Evolutionary conservation across 2,888 invertebrate genomes (phyloP).

Genomic region (Cosmia pyralina): DNA sequence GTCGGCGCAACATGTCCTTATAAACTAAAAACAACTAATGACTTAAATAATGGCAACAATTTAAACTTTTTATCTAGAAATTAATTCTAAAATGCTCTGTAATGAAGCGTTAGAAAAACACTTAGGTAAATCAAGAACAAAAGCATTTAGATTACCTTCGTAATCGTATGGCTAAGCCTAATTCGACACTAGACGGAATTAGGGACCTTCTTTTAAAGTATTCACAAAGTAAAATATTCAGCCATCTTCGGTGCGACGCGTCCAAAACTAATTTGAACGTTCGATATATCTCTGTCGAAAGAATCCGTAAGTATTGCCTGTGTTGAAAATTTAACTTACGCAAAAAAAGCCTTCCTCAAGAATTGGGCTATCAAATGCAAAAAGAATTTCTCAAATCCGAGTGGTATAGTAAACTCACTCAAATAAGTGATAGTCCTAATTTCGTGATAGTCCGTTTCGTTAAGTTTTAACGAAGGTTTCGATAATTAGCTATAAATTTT

Average conservation of each 20-base stretch:
- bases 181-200: slow-evolving; percentile 24
- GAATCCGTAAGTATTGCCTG: slow-evolving; percentile 35
- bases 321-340: slow-evolving; percentile 38
- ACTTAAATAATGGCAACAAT: slow-evolving; percentile 1
- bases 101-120: slow-evolving; percentile 7
- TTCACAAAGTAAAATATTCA: slow-evolving; percentile 41
- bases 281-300: slow-evolving; percentile 44
- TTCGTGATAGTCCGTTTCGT: too few relatives aligned
- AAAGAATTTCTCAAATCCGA: too few relatives aligned
- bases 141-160: slow-evolving; percentile 17
- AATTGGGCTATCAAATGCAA: too few relatives aligned
- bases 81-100: not conserved
- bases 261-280: slow-evolving; percentile 58
- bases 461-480: too few relatives aligned
- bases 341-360: not conserved
- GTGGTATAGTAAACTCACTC: too few relatives aligned
- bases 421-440: too few relatives aligned
- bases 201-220: slow-evolving; percentile 24
- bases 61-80: not conserved
- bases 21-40: too few relatives aligned
- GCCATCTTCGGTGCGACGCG: slow-evolving; percentile 26
- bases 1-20: too few relatives aligned
- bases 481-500: too few relatives aligned
- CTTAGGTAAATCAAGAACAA: slow-evolving; percentile 24
- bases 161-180: slow-evolving; percentile 23